These are phyloP conservation scores for Ginglymostoma cirratum DNA, from an alignment of 2,113 vertebrate genomes.

Conservation along the genomic window DNA sequence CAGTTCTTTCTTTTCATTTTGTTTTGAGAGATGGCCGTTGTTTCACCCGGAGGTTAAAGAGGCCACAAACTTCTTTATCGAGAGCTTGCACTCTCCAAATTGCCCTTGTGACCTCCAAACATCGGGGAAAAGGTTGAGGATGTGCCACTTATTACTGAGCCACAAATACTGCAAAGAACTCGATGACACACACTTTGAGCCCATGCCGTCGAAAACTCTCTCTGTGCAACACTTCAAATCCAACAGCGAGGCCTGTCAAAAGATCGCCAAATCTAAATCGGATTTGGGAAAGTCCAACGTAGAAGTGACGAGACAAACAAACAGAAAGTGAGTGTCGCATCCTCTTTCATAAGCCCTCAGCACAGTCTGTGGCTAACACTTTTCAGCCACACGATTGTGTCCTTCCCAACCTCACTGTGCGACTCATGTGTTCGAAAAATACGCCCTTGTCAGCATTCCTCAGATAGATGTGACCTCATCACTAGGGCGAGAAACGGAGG, in stretches of 20 bases:
- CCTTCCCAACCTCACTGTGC: not conserved
- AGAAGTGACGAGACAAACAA: constrained; percentile 4
- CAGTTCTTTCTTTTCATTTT: too few relatives aligned
- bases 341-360: not conserved
- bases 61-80: not conserved
- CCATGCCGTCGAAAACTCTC: not conserved
- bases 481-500: not conserved
- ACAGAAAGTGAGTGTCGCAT: not conserved
- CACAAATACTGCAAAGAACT: not conserved
- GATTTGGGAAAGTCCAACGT: not conserved
- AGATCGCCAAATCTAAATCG: not conserved
- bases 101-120: not conserved
- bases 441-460: not conserved
- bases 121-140: not conserved
- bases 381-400: not conserved
- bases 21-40: not conserved
- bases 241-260: not conserved
- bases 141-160: not conserved
- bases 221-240: not conserved
- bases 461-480: not conserved
- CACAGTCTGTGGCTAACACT: not conserved
- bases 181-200: not conserved
- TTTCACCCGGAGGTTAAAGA: not conserved
- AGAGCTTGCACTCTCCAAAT: not conserved
- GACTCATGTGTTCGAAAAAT: not conserved